Percentiles rank a stretch among this genome's conserved stretches.
These are phyloP conservation scores for Papilio polyxenes DNA, from an alignment of 1,140 invertebrate species.

Conservation along the genomic window DNA sequence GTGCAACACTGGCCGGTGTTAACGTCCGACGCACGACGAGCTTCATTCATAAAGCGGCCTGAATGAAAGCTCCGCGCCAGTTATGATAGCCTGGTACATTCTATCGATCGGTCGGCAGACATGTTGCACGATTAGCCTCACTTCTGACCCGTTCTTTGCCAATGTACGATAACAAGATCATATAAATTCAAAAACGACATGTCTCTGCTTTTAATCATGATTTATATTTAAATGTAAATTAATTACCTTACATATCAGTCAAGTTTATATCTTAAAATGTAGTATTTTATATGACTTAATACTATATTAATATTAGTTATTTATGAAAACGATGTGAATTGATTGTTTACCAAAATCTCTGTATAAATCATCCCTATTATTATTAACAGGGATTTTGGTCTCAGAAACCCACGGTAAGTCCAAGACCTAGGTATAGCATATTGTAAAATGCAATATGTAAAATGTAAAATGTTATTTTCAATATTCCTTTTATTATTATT, in stretches of 20 bases:
- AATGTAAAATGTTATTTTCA: no score
- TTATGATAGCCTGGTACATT: conserved; percentile 71
- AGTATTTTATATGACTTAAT: no score
- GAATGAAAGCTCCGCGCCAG: conserved; percentile 71
- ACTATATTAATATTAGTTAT: no score
- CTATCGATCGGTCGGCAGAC: conserved; percentile 68
- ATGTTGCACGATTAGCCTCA: conserved; percentile 58
- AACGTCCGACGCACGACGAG: conserved; percentile 54
- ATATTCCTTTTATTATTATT: background rate
- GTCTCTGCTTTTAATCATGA: background rate
- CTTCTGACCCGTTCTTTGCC: background rate
- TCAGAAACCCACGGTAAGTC: no score
- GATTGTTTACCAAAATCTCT: no score
- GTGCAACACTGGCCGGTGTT: conserved; percentile 56
- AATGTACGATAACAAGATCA: conserved; percentile 19
- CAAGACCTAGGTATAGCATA: no score
- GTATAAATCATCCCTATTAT: no score
- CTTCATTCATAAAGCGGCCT: conserved; percentile 68
- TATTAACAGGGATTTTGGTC: no score
- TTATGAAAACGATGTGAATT: no score
- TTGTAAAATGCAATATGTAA: no score
- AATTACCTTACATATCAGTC: background rate
- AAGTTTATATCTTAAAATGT: background rate
- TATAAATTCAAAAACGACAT: conserved; percentile 21
- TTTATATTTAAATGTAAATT: background rate